Evolutionary conservation across 2,888 invertebrate genomes (phyloP).

Genomic region (Diarsia mendica): DNA sequence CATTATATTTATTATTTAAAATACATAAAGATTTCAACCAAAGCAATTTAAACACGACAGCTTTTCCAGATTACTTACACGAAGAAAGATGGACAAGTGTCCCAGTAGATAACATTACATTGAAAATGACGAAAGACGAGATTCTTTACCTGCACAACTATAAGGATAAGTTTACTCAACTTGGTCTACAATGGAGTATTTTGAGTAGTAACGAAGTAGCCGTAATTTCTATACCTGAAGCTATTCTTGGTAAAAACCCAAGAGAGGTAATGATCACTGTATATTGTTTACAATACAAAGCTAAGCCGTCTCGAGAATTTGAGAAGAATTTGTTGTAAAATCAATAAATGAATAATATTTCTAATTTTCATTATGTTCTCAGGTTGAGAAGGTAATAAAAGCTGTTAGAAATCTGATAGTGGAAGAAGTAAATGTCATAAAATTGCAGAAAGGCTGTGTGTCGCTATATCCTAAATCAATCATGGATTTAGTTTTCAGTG

Average conservation of each 20-base stretch:
- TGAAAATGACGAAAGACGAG: constrained; percentile 85
- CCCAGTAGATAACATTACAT: constrained; percentile 72
- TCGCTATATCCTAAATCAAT: constrained; percentile 84
- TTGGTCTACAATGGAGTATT: constrained; percentile 90
- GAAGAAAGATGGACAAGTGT: constrained; percentile 80
- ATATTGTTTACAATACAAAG: no score
- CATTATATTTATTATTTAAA: no score
- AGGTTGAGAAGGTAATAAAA: constrained; percentile 82
- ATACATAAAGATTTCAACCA: neutral
- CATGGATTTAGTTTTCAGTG: constrained; percentile 85
- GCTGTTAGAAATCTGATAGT: constrained; percentile 88
- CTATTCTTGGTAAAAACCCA: constrained; percentile 90
- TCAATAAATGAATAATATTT: neutral
- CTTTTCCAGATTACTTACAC: constrained; percentile 85
- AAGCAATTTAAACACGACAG: neutral
- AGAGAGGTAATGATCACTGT: constrained; percentile 84
- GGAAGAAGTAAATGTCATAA: constrained; percentile 90
- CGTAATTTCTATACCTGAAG: constrained; percentile 91
- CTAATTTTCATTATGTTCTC: constrained; percentile 34
- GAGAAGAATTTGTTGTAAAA: neutral
- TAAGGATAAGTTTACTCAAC: constrained; percentile 87
- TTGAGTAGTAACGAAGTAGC: constrained; percentile 81
- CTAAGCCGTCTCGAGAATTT: neutral
- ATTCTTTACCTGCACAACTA: constrained; percentile 89
- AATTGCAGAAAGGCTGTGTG: constrained; percentile 86